Base-by-base conservation (phyloP, 2,888 invertebrate genomes). In the Crematogaster levior region DNA sequence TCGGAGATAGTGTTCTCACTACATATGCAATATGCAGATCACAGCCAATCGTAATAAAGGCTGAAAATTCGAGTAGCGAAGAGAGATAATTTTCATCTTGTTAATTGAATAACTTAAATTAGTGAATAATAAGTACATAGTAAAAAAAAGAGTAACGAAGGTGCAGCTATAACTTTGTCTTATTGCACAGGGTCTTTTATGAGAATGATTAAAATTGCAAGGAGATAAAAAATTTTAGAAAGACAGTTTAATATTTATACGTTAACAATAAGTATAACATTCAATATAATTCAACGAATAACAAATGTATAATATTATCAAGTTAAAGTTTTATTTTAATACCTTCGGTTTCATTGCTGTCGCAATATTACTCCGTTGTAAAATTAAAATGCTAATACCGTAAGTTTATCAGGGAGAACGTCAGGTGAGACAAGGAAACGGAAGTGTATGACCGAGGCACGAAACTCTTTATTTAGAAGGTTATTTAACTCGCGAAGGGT, bases 401-500 rank as follows among this genome's bases (percentile, higher is more conserved):
- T 37, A 63, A 66, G 37, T 51, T 66, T 70, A 77, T 77, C 53
- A 30, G 30, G 40, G 70, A 77, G 65, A 75, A 43, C n/a, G 63
- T 43, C 63, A 46, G 63, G 40, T 46, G 30, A 73, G 56, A 12
- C n/a, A 30, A 3, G 30, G 30, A 68, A 51, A 43, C 30, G 68
- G 21, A 40, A 68, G 27, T 30, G 40, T 48, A 53, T 24, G 30
- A 21, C 30, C 30, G 30, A 21, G 53, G 56, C 56, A 68, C 70
- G 77, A 70, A 70, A 70, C 77, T 77, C 43, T 30, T 77, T 70
- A 58, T 70, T 77, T 70, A 37, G 70, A 48, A 43, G 43, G 56
- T 77, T 56, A 27, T 70, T 77, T 77, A 77, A 77, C 70, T 46
- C 56, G 34, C 70, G 77, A 43, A 40, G 40, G 43, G 70, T 56